phyloP scores from a whole-genome alignment of 2,888 invertebrate species.

The Drosophila aldrichi region DNA sequence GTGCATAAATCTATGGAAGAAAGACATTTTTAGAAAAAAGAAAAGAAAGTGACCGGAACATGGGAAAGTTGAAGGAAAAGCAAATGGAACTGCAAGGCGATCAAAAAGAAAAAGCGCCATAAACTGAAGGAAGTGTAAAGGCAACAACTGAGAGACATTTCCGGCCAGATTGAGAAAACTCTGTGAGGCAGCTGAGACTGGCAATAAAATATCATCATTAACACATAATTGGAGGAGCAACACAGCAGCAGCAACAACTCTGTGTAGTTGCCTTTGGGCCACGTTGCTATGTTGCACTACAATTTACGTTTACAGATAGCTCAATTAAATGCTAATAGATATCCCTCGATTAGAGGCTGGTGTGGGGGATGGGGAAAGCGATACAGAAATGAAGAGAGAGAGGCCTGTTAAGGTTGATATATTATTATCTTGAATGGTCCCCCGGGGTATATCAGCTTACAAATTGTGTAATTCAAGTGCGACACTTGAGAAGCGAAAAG shows the following conservation, averaged over 20 bases:
- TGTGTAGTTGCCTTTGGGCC: constrained; percentile 13
- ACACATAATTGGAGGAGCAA: constrained; percentile 52
- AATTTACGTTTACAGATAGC: constrained; percentile 25
- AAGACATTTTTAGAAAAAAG: background rate
- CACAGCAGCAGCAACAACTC: background rate
- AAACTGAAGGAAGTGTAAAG: constrained; percentile 7
- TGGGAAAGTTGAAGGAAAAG: constrained; percentile 32
- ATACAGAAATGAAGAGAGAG: background rate
- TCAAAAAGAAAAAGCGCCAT: constrained; percentile 14
- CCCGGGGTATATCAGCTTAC: constrained; percentile 36
- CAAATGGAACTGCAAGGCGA: constrained; percentile 24
- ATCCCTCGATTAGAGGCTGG: background rate
- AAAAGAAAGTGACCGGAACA: constrained; percentile 40
- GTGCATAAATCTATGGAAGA: constrained; percentile 26
- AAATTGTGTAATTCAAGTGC: constrained; percentile 44
- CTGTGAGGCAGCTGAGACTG: constrained; percentile 15
- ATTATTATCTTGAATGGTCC: constrained; percentile 21
- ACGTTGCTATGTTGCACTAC: constrained; percentile 7
- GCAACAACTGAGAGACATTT: constrained; percentile 51
- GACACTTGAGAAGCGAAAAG: constrained; percentile 2
- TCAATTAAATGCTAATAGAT: constrained; percentile 59
- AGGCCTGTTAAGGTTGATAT: constrained; percentile 29
- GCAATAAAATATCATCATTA: constrained; percentile 55
- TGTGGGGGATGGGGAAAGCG: background rate
- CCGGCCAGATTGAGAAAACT: constrained; percentile 55